Base-by-base conservation (phyloP, 2,888 invertebrate genomes). In the Aleiodes leptofemur region DNA sequence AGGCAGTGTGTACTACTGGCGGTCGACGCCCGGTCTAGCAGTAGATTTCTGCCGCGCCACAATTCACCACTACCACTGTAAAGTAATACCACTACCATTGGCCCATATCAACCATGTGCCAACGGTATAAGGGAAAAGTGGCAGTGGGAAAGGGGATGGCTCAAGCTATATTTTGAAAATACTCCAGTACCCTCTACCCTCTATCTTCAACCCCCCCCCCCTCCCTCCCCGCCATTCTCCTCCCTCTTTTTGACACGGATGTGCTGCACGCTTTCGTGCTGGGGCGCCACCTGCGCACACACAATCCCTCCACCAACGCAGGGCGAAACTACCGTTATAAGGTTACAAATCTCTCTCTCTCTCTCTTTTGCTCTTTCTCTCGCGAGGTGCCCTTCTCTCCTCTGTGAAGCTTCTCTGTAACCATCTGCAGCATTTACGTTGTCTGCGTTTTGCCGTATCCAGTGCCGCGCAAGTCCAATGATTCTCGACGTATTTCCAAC, bases 21-120 rank as follows among this genome's bases (percentile, higher is more conserved):
- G 87, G 88, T 87, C 87, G 88, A 88, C 88, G 88, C 88, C 87
- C 87, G 88, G 79, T 84, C 80, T 82, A 83, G 83, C 64, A 48
- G 43, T 64, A 9, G 48, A 43, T 48, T 64, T 70, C 64, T 38
- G 73, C 76, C 80, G 81, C 82, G 76, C 78, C 80, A 75, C 80
- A 81, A 55, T 80, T 80, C 82, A 78, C 72, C 80, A 74, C 78
- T 76, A 79, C 75, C 78, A 78, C 77, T 79, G 74, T 43, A 9
- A 11, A 7, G 7, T 43, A 3, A 34, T 43, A 43, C 80, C 78
- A 78, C 79, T 78, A 69, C 73, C 77, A 73, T 64, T 76, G 73
- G 69, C 70, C 70, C 76, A 77, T 78, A 78, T 73, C 77, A 74
- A 77, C 77, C 75, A 78, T 75, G 77, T 79, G 77, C 77, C 76